Conservation (phyloP, 2,888 invertebrate genomes). For the Galerucella pusilla region DNA sequence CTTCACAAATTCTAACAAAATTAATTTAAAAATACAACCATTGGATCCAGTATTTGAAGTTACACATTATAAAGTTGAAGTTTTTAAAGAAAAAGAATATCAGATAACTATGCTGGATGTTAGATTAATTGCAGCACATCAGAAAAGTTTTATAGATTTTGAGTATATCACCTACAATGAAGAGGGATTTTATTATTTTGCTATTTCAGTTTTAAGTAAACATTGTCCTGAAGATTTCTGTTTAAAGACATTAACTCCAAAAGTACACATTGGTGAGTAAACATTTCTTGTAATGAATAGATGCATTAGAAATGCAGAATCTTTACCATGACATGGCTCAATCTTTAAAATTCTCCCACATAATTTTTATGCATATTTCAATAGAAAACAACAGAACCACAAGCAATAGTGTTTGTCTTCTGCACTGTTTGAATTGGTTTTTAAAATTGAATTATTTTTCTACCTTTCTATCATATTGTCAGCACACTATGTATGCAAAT, state of each 20-base stretch:
- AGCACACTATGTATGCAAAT: no score
- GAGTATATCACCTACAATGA: slow-evolving; percentile 52
- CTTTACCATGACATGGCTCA: no score
- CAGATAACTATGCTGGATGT: slow-evolving; percentile 46
- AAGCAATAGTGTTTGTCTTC: no score
- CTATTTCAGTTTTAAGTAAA: slow-evolving; percentile 46
- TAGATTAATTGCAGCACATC: slow-evolving; percentile 37
- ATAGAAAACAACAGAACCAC: no score
- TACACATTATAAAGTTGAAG: slow-evolving; percentile 50
- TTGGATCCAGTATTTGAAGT: slow-evolving; percentile 46
- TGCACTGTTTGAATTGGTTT: no score
- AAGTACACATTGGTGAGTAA: slow-evolving; percentile 50
- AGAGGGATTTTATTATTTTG: slow-evolving; percentile 53
- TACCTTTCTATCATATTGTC: no score
- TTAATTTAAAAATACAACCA: slow-evolving; percentile 49
- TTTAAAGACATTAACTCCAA: slow-evolving; percentile 48
- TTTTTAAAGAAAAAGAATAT: slow-evolving; percentile 47
- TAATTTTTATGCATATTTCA: no score
- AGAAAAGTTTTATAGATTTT: slow-evolving; percentile 35
- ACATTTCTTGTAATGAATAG: neutral
- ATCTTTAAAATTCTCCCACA: no score
- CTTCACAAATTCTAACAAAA: slow-evolving; percentile 45
- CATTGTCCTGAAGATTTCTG: slow-evolving; percentile 49
- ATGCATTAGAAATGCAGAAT: no score
- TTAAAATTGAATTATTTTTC: no score